These are phyloP conservation scores for Eclectus roratus DNA, from an alignment of 2,113 vertebrate species.

Conservation along the genomic window DNA sequence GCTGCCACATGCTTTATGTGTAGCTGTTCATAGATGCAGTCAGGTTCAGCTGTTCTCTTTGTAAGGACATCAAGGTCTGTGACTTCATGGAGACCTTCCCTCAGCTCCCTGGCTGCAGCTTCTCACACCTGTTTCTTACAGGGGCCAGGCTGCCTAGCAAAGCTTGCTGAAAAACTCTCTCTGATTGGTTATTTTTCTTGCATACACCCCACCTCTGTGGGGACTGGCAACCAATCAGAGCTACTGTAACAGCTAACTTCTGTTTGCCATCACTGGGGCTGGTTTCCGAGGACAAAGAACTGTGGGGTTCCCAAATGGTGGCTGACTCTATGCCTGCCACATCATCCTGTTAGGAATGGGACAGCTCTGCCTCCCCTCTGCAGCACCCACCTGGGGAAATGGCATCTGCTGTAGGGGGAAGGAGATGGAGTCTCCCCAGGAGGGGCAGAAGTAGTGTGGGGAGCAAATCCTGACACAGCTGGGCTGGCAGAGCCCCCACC, in stretches of 20 bases:
- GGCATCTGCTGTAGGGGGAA: background rate
- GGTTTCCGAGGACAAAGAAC: background rate
- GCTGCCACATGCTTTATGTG: accelerated
- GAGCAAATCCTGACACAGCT: background rate
- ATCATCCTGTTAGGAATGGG: background rate
- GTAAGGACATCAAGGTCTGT: background rate
- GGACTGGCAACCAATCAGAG: background rate
- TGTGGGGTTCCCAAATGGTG: accelerated
- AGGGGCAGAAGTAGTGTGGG: background rate
- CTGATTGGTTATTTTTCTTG: background rate
- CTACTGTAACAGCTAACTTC: background rate
- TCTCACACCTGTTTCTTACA: background rate
- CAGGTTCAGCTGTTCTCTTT: background rate
- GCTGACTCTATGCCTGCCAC: accelerated
- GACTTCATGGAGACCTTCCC: background rate
- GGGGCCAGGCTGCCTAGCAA: background rate
- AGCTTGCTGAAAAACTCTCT: background rate
- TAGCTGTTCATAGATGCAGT: background rate
- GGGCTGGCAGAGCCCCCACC: background rate
- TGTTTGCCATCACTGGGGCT: accelerated
- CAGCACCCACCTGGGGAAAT: too few relatives aligned
- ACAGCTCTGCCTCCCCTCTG: background rate
- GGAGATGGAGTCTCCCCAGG: background rate
- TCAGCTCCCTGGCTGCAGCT: accelerated
- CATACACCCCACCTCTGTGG: accelerated